A percentile compares a stretch with the other conserved stretches of the same genome.
Conservation (phyloP, 2,113 vertebrate species). For the Chroicocephalus ridibundus region DNA sequence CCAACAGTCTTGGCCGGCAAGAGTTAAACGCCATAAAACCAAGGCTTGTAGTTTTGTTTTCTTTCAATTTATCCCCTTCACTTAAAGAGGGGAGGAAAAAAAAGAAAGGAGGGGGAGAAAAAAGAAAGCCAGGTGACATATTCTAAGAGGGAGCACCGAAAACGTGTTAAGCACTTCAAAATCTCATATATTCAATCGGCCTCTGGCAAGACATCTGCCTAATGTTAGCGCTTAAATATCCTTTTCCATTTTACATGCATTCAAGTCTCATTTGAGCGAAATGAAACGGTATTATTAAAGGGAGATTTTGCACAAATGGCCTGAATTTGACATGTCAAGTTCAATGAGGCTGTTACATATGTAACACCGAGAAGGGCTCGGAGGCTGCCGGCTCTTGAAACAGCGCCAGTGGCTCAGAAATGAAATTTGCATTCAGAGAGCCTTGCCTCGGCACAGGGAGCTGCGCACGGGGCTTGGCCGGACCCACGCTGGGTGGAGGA, state of each 20-base stretch:
- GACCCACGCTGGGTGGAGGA: background rate
- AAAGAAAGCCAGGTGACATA: conserved; percentile 65
- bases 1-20: background rate
- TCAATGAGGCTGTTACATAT: conserved; percentile 89
- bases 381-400: conserved; percentile 72
- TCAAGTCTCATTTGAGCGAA: conserved; percentile 87
- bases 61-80: conserved; percentile 75
- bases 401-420: conserved; percentile 74
- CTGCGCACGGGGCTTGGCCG: background rate
- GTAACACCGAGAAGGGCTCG: conserved; percentile 75
- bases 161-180: conserved; percentile 78
- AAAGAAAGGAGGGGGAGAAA: background rate
- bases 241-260: conserved; percentile 87
- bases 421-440: conserved; percentile 77
- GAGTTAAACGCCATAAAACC: conserved; percentile 67
- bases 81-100: conserved; percentile 24
- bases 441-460: background rate
- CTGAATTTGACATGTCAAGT: conserved; percentile 96
- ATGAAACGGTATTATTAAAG: conserved; percentile 93
- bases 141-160: conserved; percentile 66
- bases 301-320: conserved; percentile 96
- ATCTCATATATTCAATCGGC: conserved; percentile 81
- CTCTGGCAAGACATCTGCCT: conserved; percentile 81
- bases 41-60: conserved; percentile 70
- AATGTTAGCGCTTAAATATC: conserved; percentile 88